phyloP scores from a whole-genome alignment of 2,797 vertebrate genomes.

The Chrysocyon brachyurus region DNA sequence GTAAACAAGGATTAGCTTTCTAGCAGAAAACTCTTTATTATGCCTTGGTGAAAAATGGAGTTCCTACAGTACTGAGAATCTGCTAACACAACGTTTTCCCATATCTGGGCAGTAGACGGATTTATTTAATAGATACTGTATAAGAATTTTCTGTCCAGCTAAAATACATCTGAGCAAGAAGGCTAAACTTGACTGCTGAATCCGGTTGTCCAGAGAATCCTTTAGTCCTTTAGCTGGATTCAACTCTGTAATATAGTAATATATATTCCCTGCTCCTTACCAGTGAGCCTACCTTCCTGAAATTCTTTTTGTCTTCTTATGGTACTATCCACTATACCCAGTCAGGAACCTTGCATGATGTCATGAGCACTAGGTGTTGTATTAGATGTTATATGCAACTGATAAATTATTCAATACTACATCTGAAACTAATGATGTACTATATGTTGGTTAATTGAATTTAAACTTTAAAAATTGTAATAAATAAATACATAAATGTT shows the following conservation, averaged over 20 bases:
- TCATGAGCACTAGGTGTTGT: too few relatives aligned
- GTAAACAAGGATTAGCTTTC: background rate
- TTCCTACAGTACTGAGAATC: background rate
- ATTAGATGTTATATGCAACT: too few relatives aligned
- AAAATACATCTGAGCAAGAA: slow-evolving; percentile 11
- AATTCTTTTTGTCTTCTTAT: background rate
- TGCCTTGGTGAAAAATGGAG: background rate
- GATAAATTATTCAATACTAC: too few relatives aligned
- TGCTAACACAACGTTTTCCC: background rate
- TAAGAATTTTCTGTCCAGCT: background rate
- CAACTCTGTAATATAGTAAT: background rate
- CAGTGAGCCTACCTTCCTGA: background rate
- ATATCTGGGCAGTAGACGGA: background rate
- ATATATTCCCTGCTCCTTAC: background rate
- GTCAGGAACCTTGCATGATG: fast-evolving
- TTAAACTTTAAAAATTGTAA: too few relatives aligned
- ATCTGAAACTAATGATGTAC: too few relatives aligned
- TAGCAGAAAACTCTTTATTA: background rate
- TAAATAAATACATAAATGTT: too few relatives aligned
- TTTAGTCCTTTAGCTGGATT: background rate
- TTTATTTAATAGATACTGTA: background rate
- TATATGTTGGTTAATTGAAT: too few relatives aligned
- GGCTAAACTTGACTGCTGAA: background rate
- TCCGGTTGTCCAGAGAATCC: background rate
- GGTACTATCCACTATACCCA: too few relatives aligned